phyloP scores from a whole-genome alignment of 1,140 invertebrate genomes.

The Anastatus disparis region DNA sequence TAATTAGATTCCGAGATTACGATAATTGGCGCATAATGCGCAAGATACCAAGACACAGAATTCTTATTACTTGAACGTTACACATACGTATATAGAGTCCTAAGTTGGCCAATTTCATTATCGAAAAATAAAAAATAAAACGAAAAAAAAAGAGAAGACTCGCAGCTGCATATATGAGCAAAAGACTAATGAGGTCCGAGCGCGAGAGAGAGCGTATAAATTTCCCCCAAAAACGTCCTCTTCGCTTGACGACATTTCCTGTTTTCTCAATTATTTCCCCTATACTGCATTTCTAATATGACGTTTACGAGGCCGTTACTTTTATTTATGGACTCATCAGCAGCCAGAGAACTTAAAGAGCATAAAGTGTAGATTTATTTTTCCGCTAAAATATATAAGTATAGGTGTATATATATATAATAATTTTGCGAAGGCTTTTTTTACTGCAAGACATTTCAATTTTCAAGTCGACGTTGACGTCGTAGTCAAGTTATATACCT shows the following conservation, averaged over 20 bases:
- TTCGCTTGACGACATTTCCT: constrained; percentile 1
- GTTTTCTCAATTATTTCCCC: constrained; percentile 2
- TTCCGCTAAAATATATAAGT: neutral
- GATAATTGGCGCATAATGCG: constrained; percentile 47
- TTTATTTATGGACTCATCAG: constrained; percentile 21
- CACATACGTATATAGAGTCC: neutral
- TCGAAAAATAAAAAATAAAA: too few relatives aligned
- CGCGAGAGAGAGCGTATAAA: constrained; percentile 33
- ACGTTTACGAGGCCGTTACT: constrained; percentile 5
- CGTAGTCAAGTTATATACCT: too few relatives aligned
- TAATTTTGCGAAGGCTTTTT: neutral
- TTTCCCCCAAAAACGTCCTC: constrained; percentile 15
- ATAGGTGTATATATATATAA: neutral
- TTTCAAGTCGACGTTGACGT: neutral
- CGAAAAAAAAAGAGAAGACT: neutral
- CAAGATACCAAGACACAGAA: constrained; percentile 7
- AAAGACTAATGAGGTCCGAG: constrained; percentile 13
- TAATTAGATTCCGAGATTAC: constrained; percentile 46
- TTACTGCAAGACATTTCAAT: neutral
- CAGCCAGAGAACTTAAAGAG: too few relatives aligned
- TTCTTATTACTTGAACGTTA: too few relatives aligned
- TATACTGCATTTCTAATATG: constrained; percentile 19
- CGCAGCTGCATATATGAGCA: constrained; percentile 26
- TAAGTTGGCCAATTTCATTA: constrained; percentile 31
- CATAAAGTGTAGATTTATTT: constrained; percentile 18